Base-by-base conservation (phyloP, 2,797 vertebrate genomes). In the Emydoidea blandingii region DNA sequence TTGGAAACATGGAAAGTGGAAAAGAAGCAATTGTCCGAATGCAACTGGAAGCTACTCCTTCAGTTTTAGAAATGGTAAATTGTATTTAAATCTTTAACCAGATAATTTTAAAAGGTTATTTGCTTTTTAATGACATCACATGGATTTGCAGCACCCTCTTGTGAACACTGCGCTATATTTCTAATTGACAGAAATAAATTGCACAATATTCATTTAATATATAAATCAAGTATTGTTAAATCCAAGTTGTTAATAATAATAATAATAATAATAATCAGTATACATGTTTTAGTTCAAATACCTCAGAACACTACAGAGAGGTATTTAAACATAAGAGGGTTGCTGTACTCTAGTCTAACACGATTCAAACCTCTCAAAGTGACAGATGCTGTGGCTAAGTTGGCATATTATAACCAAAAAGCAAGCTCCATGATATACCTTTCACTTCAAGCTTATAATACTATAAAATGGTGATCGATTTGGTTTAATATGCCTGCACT, bases 1-100 rank as follows among this genome's bases (percentile, higher is more conserved):
- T 99, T 27, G 99, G 99, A 83, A 98, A 98, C 96, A 97, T 99
- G 98, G 99, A 99, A 89, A 98, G 97, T 41, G 99, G 99, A 37
- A 99, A 98, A 96, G 99, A 99, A 88, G 98, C 97, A 34, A 98
- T 97, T 23, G 95, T 99, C 89, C 98, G 98, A 7, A 91, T 99
- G 93, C 98, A 99, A 27, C 95, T 99, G 86, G 98, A 98, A 96
- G 98, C 99, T 78, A 99, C 99, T 94, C 99, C 99, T n/a, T 96
- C 97, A 1, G 98, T 99, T 76, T 95, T 99, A 81, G 98, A 99
- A 95, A 98, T 99, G 97, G 98, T 98, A 97, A 98, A 84, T 96
- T 12, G 16, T 88, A 15, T 41, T 79, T 92, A 81, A 53, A 65
- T 54, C 5, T 68, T 52, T 81, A 56, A 41, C 27, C 11, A 68